Evolutionary conservation across 1,140 invertebrate species (phyloP).

Genomic region (Agrilus planipennis): DNA sequence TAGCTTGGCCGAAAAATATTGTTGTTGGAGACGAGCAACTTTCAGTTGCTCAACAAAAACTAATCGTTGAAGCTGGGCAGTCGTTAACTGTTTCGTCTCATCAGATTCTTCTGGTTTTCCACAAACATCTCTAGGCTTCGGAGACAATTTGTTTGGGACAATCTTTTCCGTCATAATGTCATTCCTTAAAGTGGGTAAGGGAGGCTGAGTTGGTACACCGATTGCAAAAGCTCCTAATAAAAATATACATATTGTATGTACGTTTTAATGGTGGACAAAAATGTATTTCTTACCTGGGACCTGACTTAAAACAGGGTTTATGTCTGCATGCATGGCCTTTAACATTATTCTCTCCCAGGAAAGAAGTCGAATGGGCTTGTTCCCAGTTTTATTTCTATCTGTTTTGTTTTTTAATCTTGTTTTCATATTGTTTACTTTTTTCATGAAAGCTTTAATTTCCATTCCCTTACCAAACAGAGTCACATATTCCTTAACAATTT

Average conservation of each 20-base stretch:
- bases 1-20: conserved; percentile 5
- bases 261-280: too few relatives aligned
- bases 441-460: conserved; percentile 8
- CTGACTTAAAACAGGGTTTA: background rate
- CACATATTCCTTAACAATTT: conserved; percentile 6
- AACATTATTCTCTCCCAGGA: background rate
- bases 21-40: conserved; percentile 8
- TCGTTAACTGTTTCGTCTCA: conserved; percentile 7
- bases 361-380: conserved; percentile 3
- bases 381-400: conserved; percentile 5
- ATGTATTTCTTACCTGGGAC: background rate
- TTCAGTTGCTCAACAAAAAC: conserved; percentile 13
- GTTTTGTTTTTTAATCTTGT: conserved; percentile 7
- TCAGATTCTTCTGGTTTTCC: conserved; percentile 5
- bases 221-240: too few relatives aligned
- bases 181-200: too few relatives aligned
- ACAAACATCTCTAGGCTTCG: too few relatives aligned
- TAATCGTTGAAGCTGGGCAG: conserved; percentile 10
- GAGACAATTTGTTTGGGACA: too few relatives aligned
- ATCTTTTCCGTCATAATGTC: too few relatives aligned
- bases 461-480: conserved; percentile 8
- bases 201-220: too few relatives aligned
- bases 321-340: background rate
- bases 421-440: conserved; percentile 12
- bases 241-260: too few relatives aligned